Percentiles rank a stretch among this genome's conserved stretches.
These are phyloP conservation scores for Apostichopus californicus DNA, from an alignment of 35 echinoderm and acorn worm species.

Conservation along the genomic window DNA sequence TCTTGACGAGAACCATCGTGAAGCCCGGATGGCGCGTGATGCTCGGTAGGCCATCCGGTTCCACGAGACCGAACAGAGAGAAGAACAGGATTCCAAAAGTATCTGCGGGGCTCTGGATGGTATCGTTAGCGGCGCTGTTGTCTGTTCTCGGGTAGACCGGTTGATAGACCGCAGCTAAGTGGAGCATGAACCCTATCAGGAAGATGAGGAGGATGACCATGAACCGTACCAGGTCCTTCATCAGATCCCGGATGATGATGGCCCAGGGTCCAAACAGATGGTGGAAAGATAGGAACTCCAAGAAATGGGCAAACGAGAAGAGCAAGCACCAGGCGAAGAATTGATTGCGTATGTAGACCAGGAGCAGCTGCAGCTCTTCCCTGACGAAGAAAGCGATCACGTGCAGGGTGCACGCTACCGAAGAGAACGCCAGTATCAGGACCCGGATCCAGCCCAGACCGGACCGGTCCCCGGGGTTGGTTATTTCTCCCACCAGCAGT, in stretches of 20 bases:
- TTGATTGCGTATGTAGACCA: slow-evolving; percentile 89
- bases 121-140: not conserved
- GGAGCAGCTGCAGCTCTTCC: not conserved
- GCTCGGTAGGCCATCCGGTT: slow-evolving; percentile 72
- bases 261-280: slow-evolving; percentile 98
- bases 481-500: slow-evolving; percentile 82
- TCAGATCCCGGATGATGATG: slow-evolving; percentile 95
- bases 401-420: slow-evolving; percentile 75
- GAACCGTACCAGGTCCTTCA: slow-evolving; percentile 93
- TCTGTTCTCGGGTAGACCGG: slow-evolving; percentile 64
- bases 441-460: slow-evolving; percentile 96
- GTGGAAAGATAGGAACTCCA: slow-evolving; percentile 95
- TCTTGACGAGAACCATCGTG: slow-evolving; percentile 67
- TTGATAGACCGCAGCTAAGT: slow-evolving; percentile 94
- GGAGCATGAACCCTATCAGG: slow-evolving; percentile 92
- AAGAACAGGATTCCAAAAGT: slow-evolving; percentile 95
- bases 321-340: slow-evolving; percentile 94
- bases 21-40: slow-evolving; percentile 74
- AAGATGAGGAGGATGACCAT: slow-evolving; percentile 97
- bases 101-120: slow-evolving; percentile 76
- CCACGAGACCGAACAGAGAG: slow-evolving; percentile 90
- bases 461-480: slow-evolving; percentile 88
- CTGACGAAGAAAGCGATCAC: slow-evolving; percentile 60
- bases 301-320: slow-evolving; percentile 81
- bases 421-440: slow-evolving; percentile 78